A percentile compares a stretch with the other conserved stretches of the same genome.
Conservation (phyloP, 2,888 invertebrate species). For the Folsomia candida region DNA sequence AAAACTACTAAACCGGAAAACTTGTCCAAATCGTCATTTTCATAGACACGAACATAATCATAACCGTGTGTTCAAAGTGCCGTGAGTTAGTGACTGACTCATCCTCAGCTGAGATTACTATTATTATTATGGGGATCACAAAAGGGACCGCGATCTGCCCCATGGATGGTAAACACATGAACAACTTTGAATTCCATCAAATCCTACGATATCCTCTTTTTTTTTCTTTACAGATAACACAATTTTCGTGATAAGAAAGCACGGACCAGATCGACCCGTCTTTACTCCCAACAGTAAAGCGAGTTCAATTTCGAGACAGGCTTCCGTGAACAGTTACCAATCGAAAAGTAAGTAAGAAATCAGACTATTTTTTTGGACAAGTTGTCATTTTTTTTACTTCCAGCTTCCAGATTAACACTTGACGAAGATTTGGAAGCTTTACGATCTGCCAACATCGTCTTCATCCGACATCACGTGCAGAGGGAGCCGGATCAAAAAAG, state of each 20-base stretch:
- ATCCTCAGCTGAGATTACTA: too few species aligned
- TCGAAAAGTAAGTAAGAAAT: conserved; percentile 25
- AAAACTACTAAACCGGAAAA: too few species aligned
- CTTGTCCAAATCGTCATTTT: too few species aligned
- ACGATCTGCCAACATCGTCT: conserved; percentile 32
- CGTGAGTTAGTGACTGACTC: too few species aligned
- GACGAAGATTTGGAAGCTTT: conserved; percentile 34
- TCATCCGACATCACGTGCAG: conserved; percentile 33
- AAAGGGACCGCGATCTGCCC: too few species aligned
- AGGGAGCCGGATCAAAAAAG: conserved; percentile 31
- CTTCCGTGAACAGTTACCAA: conserved; percentile 24
- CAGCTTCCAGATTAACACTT: conserved; percentile 27
- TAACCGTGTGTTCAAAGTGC: too few species aligned
- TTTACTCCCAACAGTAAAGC: not conserved
- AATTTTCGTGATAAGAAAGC: conserved; percentile 36
- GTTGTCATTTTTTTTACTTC: not conserved
- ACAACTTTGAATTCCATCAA: too few species aligned
- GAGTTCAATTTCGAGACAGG: conserved; percentile 19
- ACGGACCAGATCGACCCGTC: conserved; percentile 15
- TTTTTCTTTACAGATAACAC: conserved; percentile 24
- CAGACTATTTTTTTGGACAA: not conserved
- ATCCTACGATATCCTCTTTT: too few species aligned
- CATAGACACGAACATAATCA: too few species aligned
- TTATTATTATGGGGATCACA: too few species aligned
- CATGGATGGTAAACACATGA: too few species aligned